Evolutionary conservation across 1,140 invertebrate genomes (phyloP).

Genomic region (Helicoverpa armigera): DNA sequence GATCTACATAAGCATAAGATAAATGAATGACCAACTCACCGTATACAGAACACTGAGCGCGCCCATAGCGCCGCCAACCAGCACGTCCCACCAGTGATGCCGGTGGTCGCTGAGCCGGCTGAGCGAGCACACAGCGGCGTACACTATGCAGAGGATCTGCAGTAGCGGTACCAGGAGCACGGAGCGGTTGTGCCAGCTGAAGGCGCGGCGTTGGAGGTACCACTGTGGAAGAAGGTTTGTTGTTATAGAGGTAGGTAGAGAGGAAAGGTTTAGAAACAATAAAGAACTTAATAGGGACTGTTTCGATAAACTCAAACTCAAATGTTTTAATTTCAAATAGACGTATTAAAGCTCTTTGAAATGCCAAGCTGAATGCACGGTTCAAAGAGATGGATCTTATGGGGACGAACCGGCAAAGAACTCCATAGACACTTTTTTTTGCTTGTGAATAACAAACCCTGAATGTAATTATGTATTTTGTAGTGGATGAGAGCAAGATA

Average conservation of each 20-base stretch:
- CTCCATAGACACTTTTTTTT: too few species aligned
- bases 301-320: too few species aligned
- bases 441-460: too few species aligned
- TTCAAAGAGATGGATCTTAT: neutral
- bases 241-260: too few species aligned
- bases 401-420: too few species aligned
- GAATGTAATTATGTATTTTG: too few species aligned
- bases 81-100: slow-evolving; percentile 94
- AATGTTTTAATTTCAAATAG: too few species aligned
- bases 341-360: too few species aligned
- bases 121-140: slow-evolving; percentile 89
- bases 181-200: slow-evolving; percentile 80
- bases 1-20: too few species aligned
- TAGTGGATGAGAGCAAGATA: too few species aligned
- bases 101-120: slow-evolving; percentile 90
- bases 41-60: slow-evolving; percentile 86
- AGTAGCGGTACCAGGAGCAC: slow-evolving; percentile 88
- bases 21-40: slow-evolving; percentile 70
- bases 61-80: slow-evolving; percentile 88
- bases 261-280: too few species aligned
- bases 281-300: too few species aligned
- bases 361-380: neutral
- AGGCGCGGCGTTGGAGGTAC: slow-evolving; percentile 89
- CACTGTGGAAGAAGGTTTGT: slow-evolving; percentile 84
- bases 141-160: slow-evolving; percentile 88